phyloP scores from a whole-genome alignment of 2,888 invertebrate genomes.

The Portevinia maculata region DNA sequence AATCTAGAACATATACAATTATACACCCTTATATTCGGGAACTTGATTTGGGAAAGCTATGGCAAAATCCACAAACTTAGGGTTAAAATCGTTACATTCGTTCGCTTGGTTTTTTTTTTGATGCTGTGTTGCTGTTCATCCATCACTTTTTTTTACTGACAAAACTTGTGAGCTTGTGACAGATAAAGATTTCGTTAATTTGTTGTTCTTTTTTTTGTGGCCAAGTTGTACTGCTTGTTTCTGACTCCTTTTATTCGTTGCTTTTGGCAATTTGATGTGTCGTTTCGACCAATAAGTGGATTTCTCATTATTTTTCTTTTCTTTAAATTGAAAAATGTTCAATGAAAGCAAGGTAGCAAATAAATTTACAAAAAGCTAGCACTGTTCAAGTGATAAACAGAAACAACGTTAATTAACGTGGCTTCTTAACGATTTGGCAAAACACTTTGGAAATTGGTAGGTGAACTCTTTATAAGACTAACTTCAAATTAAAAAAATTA shows the following conservation, averaged over 20 bases:
- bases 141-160: constrained; percentile 17
- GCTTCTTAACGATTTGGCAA: no score
- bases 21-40: constrained; percentile 5
- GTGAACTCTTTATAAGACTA: no score
- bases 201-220: constrained; percentile 30
- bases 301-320: constrained; percentile 29
- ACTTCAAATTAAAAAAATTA: no score
- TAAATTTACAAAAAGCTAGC: neutral
- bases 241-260: neutral
- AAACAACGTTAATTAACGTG: no score
- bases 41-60: constrained; percentile 19
- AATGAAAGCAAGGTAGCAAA: neutral
- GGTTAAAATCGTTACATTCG: constrained; percentile 18
- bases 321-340: neutral
- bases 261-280: constrained; percentile 19
- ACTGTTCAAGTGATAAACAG: constrained; percentile 14
- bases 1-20: constrained; percentile 10
- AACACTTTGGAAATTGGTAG: no score
- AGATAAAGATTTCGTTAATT: constrained; percentile 54
- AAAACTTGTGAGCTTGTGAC: constrained; percentile 56
- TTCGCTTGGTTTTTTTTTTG: constrained; percentile 8
- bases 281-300: constrained; percentile 12
- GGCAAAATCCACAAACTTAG: constrained; percentile 32
- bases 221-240: neutral
- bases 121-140: constrained; percentile 16